Evolutionary conservation across 2,113 vertebrate species (phyloP), one percentile per base, ranked within the genome.

Genomic region (Burhinus oedicnemus): DNA sequence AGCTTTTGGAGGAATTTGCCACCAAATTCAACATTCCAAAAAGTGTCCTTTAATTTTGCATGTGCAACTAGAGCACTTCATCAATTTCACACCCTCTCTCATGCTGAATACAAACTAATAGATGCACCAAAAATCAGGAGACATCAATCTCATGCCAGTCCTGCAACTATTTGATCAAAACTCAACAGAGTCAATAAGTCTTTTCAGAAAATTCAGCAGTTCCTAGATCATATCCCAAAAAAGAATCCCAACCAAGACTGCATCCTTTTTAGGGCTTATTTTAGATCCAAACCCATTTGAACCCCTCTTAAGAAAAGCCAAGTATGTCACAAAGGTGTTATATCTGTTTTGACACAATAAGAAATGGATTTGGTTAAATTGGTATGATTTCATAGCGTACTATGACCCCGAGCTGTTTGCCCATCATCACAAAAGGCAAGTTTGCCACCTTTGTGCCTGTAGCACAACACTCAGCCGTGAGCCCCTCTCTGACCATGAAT

Each of bases 1-100:
- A 89, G n/a, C 54, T 91, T 95, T 88, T 38, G 81, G 30, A 91
- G 38, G 75, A 83, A 93, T 89, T 90, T 82, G 91, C 51, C 74
- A 91, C 70, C 62, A 87, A 87, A 85, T 87, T 82, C 70, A 70
- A 13, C 42, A 40, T 74, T 87, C 57, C 10, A 66, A 62, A 86
- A 93, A 55, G 1, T 5, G 17, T 45, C 29, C 34, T 83, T 87
- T 85, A 85, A 76, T 85, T 95, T 87, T 88, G 38, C n/a, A 14
- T 0, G 0, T 36, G 12, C 42, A 82, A 12, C 36, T 76, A 71
- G 5, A 68, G 17, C 9, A 45, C 6, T 83, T 70, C 6, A 42
- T 58, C 0, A 2, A 4, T 94, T 76, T 93, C 40, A 54, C 2
- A 22, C 36, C 8, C 57, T 71, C 2, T 82, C 19, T 90, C 20